Evolutionary conservation across 1,140 invertebrate genomes (phyloP).

Genomic region (Aphis gossypii): DNA sequence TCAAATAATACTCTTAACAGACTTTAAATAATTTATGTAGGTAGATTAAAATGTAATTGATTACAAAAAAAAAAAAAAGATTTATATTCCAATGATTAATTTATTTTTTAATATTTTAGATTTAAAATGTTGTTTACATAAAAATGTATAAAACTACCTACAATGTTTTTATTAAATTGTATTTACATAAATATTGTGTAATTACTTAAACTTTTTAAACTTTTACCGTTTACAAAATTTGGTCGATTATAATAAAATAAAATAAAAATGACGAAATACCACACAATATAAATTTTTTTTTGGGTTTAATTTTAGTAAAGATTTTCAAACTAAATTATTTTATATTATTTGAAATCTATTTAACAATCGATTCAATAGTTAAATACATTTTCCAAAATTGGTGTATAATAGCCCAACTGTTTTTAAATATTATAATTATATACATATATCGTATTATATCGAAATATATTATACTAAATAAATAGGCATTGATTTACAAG

Average conservation of each 20-base stretch:
- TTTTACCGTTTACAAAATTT: not conserved
- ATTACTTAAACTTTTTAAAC: not conserved
- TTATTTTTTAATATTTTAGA: not conserved
- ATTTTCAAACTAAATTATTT: not conserved
- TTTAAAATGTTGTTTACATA: not conserved
- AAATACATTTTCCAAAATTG: not conserved
- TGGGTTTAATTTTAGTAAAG: too few relatives aligned
- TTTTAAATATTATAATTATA: not conserved
- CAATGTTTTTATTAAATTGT: not conserved
- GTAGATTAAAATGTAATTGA: not conserved
- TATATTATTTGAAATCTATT: not conserved
- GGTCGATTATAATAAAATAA: not conserved
- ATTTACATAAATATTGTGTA: not conserved
- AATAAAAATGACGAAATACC: not conserved
- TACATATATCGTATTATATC: not conserved
- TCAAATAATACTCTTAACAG: not conserved
- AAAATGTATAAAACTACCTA: too few relatives aligned
- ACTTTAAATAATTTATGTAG: not conserved
- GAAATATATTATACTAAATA: not conserved
- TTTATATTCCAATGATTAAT: not conserved
- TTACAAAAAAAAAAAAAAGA: not conserved
- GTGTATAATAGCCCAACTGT: not conserved
- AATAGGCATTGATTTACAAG: not conserved
- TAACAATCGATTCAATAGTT: too few relatives aligned
- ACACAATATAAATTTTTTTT: too few relatives aligned